A percentile compares a stretch with the other conserved stretches of the same genome.
phyloP scores from a whole-genome alignment of 2,113 vertebrate species.

The Chlamydotis undulata region DNA sequence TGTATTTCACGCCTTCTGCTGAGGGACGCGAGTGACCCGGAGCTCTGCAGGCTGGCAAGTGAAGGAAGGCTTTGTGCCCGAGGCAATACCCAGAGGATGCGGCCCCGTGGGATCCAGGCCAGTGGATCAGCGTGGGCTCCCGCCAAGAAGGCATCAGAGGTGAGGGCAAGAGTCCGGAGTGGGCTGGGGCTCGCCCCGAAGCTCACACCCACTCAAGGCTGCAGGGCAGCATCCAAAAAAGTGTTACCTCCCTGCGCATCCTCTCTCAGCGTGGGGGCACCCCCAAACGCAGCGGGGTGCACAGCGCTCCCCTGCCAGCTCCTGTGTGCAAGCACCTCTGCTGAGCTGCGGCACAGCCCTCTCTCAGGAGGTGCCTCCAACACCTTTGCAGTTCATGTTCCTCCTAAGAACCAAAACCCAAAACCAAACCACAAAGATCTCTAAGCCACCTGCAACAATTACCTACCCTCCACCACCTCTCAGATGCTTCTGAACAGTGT shows the following conservation, averaged over 20 bases:
- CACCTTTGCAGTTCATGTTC: not conserved
- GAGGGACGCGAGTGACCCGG: not conserved
- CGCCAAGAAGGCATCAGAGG: not conserved
- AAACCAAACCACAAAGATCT: not conserved
- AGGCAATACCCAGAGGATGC: not conserved
- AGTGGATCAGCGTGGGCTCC: accelerated
- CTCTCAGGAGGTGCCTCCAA: accelerated
- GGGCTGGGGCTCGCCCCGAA: accelerated
- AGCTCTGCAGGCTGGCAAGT: not conserved
- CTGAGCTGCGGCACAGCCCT: not conserved
- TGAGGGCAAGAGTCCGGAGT: not conserved
- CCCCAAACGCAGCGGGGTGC: accelerated
- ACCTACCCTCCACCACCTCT: not conserved
- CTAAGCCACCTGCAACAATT: not conserved
- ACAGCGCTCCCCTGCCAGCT: not conserved
- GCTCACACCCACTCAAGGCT: accelerated
- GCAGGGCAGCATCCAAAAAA: not conserved
- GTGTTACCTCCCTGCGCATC: accelerated
- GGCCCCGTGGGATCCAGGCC: not conserved
- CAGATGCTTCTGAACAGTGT: not conserved
- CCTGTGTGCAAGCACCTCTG: accelerated
- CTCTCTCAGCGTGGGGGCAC: accelerated
- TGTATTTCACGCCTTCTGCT: not conserved
- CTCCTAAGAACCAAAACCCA: not conserved
- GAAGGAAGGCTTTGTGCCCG: not conserved